Evolutionary conservation across 1,140 invertebrate genomes (phyloP).

Genomic region (Drosophila lini): DNA sequence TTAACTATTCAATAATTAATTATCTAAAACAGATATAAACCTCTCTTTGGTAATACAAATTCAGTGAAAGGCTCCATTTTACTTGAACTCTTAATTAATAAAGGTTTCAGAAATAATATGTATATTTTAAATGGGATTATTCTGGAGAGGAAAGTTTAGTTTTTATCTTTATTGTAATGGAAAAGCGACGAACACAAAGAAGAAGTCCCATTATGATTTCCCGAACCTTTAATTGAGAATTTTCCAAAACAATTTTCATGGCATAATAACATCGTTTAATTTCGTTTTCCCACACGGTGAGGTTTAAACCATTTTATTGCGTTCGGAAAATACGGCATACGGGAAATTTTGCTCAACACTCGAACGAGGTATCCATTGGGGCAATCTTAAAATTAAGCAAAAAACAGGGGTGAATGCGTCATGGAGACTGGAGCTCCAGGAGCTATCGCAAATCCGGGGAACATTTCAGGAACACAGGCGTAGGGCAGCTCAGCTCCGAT

Average conservation of each 20-base stretch:
- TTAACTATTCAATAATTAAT: slow-evolving; percentile 1
- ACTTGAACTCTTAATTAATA: neutral
- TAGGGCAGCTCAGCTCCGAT: slow-evolving; percentile 15
- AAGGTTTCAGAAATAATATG: neutral
- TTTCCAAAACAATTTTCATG: slow-evolving; percentile 11
- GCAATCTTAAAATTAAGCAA: slow-evolving; percentile 54
- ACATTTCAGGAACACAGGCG: slow-evolving; percentile 3
- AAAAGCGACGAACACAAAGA: too few species aligned
- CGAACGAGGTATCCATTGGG: slow-evolving; percentile 35
- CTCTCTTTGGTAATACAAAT: slow-evolving; percentile 2
- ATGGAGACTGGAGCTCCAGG: slow-evolving; percentile 9
- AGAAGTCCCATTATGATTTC: neutral
- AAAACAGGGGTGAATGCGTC: slow-evolving; percentile 34
- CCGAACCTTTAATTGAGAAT: neutral
- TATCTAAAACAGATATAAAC: neutral
- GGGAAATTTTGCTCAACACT: slow-evolving; percentile 47
- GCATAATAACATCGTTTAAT: slow-evolving; percentile 2
- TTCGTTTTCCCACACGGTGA: slow-evolving; percentile 38
- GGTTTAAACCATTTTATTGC: slow-evolving; percentile 20
- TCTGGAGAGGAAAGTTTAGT: neutral
- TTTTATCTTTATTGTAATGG: too few species aligned
- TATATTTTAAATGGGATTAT: neutral
- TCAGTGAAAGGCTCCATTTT: neutral
- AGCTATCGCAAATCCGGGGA: slow-evolving; percentile 7
- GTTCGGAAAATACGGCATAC: slow-evolving; percentile 46